Evolutionary conservation across 2,888 invertebrate genomes (phyloP).

Genomic region (Caenorhabditis sp.): DNA sequence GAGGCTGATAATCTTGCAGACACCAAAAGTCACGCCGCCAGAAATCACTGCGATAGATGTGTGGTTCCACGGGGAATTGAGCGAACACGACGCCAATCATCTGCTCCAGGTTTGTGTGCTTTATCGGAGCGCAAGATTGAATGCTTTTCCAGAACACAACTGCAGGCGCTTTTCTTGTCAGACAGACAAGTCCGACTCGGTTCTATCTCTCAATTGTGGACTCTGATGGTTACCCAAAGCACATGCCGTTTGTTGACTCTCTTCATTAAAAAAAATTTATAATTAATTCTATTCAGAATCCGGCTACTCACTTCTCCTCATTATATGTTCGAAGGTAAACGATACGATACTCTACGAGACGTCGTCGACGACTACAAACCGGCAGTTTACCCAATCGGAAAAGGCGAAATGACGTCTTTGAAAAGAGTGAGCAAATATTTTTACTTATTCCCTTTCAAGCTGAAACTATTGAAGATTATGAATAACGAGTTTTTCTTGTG

Average conservation of each 20-base stretch:
- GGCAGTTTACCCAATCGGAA: slow-evolving; percentile 28
- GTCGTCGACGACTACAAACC: slow-evolving; percentile 15
- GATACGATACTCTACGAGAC: slow-evolving; percentile 20
- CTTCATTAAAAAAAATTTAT: not conserved
- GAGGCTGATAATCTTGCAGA: slow-evolving; percentile 11
- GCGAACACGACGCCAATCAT: slow-evolving; percentile 55
- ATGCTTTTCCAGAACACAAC: slow-evolving; percentile 15
- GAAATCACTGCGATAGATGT: slow-evolving; percentile 31
- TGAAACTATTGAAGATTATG: no score
- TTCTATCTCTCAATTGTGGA: slow-evolving; percentile 57
- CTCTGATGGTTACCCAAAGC: slow-evolving; percentile 25
- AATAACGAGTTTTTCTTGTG: no score
- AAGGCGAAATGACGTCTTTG: slow-evolving; percentile 11
- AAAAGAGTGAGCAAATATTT: slow-evolving; percentile 6
- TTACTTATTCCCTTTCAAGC: no score
- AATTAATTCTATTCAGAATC: slow-evolving; percentile 30
- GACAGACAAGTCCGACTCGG: slow-evolving; percentile 23
- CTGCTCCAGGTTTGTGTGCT: slow-evolving; percentile 40
- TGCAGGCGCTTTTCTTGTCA: slow-evolving; percentile 55
- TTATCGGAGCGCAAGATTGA: not conserved
- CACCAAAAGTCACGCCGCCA: slow-evolving; percentile 17
- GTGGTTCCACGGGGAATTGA: slow-evolving; percentile 62
- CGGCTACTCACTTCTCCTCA: slow-evolving; percentile 41
- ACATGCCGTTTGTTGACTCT: slow-evolving; percentile 50
- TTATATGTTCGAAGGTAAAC: slow-evolving; percentile 48